These are phyloP conservation scores for Marisa cornuarietis DNA, from an alignment of 1,140 invertebrate genomes.

Conservation along the genomic window DNA sequence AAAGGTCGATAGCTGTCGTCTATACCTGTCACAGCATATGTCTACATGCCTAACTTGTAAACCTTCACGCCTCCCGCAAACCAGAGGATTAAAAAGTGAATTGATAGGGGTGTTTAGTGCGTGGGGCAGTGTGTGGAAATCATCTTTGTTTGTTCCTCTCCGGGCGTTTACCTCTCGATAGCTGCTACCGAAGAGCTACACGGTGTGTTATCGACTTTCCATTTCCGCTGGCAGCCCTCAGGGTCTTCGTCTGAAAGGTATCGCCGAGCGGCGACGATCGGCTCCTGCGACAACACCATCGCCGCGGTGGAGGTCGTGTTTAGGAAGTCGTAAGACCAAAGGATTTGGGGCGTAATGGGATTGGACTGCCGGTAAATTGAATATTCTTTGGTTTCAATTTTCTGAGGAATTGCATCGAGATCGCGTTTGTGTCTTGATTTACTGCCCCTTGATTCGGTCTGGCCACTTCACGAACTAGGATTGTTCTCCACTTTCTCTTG, in stretches of 20 bases:
- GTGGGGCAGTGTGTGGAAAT: neutral
- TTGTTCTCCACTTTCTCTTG: too few relatives aligned
- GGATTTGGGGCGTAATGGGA: conserved; percentile 5
- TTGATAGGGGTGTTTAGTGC: too few relatives aligned
- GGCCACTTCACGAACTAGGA: too few relatives aligned
- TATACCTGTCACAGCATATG: too few relatives aligned
- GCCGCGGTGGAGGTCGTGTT: neutral
- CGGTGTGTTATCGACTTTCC: neutral
- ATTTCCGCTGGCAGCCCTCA: neutral
- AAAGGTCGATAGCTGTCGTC: too few relatives aligned
- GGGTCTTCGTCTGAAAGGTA: neutral
- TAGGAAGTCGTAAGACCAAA: neutral
- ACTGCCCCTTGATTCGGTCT: neutral
- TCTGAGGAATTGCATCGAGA: neutral
- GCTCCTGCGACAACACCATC: neutral
- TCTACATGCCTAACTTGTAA: too few relatives aligned
- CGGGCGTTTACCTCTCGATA: neutral
- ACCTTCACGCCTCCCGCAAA: too few relatives aligned
- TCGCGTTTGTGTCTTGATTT: conserved; percentile 8
- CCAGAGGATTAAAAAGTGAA: too few relatives aligned
- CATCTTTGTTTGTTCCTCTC: neutral
- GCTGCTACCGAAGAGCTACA: neutral
- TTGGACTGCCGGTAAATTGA: conserved; percentile 6
- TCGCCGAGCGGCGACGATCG: neutral
- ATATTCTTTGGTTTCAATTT: conserved; percentile 12